A percentile compares a stretch with the other conserved stretches of the same genome.
Evolutionary conservation across 64 coral and sea anemone genomes (phyloP).

Genomic region (Hydrozoanthus tunicans): DNA sequence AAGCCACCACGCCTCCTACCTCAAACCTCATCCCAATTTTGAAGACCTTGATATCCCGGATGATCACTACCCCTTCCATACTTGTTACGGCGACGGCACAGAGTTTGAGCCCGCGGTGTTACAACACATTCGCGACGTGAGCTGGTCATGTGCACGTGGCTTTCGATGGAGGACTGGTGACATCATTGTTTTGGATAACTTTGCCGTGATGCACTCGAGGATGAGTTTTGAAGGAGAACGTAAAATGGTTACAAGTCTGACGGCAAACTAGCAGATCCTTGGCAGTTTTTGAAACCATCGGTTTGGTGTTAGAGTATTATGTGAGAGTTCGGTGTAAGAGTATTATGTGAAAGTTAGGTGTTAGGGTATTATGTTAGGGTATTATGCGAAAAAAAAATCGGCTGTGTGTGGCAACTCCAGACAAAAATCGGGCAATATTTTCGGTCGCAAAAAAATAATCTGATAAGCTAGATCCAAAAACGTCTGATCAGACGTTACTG

Average conservation of each 20-base stretch:
- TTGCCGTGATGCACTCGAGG: slow-evolving; percentile 50
- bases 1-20: slow-evolving; percentile 53
- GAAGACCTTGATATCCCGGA: slow-evolving; percentile 30
- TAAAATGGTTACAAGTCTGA: slow-evolving; percentile 32
- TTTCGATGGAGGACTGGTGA: slow-evolving; percentile 50
- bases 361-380: background rate
- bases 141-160: slow-evolving; percentile 47
- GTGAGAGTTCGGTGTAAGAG: background rate
- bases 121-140: slow-evolving; percentile 47
- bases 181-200: slow-evolving; percentile 40
- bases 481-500: no score
- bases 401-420: no score
- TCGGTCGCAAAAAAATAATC: no score
- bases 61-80: slow-evolving; percentile 49
- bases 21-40: slow-evolving; percentile 43
- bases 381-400: no score
- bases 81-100: slow-evolving; percentile 37
- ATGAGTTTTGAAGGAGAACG: slow-evolving; percentile 41
- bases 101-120: slow-evolving; percentile 47
- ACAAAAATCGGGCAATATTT: no score
- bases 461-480: no score
- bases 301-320: background rate
- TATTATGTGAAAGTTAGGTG: background rate
- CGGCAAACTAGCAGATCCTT: slow-evolving; percentile 1
- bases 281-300: background rate